A percentile compares a stretch with the other conserved stretches of the same genome.
Evolutionary conservation across 2,113 vertebrate species (phyloP).

Genomic region (Genyomyrus donnyi): DNA sequence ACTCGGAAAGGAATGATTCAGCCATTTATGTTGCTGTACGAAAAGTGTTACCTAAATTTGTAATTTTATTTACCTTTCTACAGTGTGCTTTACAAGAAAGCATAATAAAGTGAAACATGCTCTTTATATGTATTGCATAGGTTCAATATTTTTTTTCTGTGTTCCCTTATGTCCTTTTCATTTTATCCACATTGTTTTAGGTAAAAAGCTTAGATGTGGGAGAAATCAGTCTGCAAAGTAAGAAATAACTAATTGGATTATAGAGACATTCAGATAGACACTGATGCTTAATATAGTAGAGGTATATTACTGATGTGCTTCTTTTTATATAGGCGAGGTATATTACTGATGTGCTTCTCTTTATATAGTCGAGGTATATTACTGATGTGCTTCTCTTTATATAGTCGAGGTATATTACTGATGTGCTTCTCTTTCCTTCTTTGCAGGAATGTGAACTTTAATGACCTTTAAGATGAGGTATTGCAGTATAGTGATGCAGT

Average conservation of each 20-base stretch:
- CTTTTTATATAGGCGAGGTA: not conserved
- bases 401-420: too few relatives aligned
- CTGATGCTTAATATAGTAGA: not conserved
- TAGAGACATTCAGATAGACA: not conserved
- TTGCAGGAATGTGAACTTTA: not conserved
- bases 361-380: not conserved
- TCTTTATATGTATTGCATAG: not conserved
- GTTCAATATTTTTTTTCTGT: not conserved
- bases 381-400: not conserved
- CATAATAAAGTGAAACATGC: not conserved
- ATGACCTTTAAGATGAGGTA: slow-evolving; percentile 10
- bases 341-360: not conserved
- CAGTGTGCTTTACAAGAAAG: not conserved
- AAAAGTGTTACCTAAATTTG: not conserved
- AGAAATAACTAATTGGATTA: slow-evolving; percentile 20
- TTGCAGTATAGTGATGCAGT: not conserved
- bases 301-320: not conserved
- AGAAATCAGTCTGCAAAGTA: slow-evolving; percentile 56
- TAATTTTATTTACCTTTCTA: not conserved
- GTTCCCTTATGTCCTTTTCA: not conserved
- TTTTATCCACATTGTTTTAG: slow-evolving; percentile 47
- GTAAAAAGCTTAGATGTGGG: slow-evolving; percentile 67
- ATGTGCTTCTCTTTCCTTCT: not conserved
- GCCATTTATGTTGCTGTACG: not conserved
- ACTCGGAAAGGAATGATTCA: not conserved